Base-by-base conservation (phyloP, 2,888 invertebrate species). In the Harmothoe impar region DNA sequence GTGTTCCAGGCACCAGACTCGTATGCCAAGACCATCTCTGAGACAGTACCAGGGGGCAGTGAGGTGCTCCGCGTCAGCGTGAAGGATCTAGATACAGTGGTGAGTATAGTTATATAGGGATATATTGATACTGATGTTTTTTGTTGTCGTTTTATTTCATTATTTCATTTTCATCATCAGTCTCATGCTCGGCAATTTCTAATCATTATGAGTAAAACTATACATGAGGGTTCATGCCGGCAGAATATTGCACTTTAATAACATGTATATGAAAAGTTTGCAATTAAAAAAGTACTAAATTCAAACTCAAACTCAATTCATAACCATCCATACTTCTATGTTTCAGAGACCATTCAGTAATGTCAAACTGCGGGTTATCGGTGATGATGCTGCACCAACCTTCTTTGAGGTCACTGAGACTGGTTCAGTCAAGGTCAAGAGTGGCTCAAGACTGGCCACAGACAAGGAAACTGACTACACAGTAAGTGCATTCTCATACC, bases 21-120 rank as follows among this genome's bases (percentile, higher is more conserved):
- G 51, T 94, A 94, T 91, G 62, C 78, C 0, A 91, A 91, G 35
- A 93, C 93, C 5, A 94, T 95, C 89, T 92, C 92, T 0, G 95
- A 95, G 91, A 94, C 93, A 90, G 62, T 85, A 0, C 86, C 54
- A 31, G 93, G 93, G 17, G 93, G 92, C n/a, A 92, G 91, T 29
- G 89, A 91, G 33, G 94, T 95, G 33, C 90, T 93, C 20, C 91
- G 90, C 20, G 31, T 93, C 84, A 62, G 78, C n/a, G 91, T 92
- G 84, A 51, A 52, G 52, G 92, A 92, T 51, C 20, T 17, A 10
- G 90, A 90, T 54, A 88, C 77, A 0, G 54, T 54, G 86, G 89
- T 89, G n/a, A 31, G 72, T 77, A 54, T 15, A 43, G 10, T n/a
- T n/a, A 43, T 7, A 43, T 10, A 43, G 43, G 43, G 43, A 3